These are phyloP conservation scores for Protomyctophum bolini DNA, from an alignment of 2,113 vertebrate genomes.

Conservation along the genomic window DNA sequence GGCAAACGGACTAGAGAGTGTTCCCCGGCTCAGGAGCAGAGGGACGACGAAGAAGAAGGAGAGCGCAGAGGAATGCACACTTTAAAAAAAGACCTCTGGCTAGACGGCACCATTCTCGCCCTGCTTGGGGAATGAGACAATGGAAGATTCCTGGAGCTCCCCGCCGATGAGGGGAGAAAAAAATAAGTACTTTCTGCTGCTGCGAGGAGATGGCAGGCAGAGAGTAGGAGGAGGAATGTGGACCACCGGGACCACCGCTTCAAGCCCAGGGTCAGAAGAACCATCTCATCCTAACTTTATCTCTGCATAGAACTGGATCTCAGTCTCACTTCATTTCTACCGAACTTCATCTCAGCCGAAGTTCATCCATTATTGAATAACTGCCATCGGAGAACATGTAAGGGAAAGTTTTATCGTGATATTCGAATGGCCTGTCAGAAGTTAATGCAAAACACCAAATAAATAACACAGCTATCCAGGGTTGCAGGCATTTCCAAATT, in stretches of 20 bases:
- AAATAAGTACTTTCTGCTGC: neutral
- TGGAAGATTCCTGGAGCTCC: slow-evolving; percentile 66
- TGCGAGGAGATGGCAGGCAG: slow-evolving; percentile 7
- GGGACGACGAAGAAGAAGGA: slow-evolving; percentile 2
- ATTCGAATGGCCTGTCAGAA: slow-evolving; percentile 42
- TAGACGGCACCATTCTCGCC: slow-evolving; percentile 51
- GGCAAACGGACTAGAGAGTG: slow-evolving; percentile 22
- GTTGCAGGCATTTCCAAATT: too few relatives aligned
- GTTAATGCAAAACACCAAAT: neutral
- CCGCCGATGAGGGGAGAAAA: slow-evolving; percentile 10
- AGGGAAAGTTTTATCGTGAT: slow-evolving; percentile 11
- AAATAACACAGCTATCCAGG: too few relatives aligned
- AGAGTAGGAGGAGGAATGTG: slow-evolving; percentile 18
- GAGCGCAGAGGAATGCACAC: slow-evolving; percentile 58
- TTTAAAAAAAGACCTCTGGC: slow-evolving; percentile 43
- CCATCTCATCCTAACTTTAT: too few relatives aligned
- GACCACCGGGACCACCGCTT: neutral
- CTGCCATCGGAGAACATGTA: slow-evolving; percentile 14
- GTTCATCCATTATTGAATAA: too few relatives aligned
- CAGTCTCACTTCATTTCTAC: too few relatives aligned
- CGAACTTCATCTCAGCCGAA: too few relatives aligned
- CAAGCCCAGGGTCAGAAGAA: neutral
- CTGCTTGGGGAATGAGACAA: slow-evolving; percentile 68
- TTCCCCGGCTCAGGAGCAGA: slow-evolving; percentile 31
- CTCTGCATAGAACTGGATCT: too few relatives aligned